Evolutionary conservation across 2,113 vertebrate genomes (phyloP).

Genomic region (Saccopteryx leptura): DNA sequence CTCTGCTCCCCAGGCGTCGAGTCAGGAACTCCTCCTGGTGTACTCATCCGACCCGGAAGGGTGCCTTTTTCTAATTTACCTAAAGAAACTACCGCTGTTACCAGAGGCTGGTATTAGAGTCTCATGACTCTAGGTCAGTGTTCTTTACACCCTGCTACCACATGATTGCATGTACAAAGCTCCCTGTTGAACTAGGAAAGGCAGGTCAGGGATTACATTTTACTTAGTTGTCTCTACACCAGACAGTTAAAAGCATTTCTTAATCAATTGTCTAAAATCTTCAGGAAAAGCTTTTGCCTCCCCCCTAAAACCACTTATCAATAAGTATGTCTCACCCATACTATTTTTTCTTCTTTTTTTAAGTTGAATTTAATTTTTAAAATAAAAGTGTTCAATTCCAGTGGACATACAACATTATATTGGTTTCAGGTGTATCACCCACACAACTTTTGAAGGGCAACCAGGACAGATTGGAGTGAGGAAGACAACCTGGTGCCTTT

Average conservation of each 20-base stretch:
- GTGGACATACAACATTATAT: neutral
- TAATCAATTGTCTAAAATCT: neutral
- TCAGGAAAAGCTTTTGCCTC: neutral
- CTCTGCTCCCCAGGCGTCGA: neutral
- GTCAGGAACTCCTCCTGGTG: neutral
- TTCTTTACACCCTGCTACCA: neutral
- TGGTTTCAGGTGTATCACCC: neutral
- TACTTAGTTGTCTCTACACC: neutral
- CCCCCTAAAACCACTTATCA: neutral
- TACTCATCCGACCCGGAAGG: neutral
- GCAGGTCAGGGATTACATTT: neutral
- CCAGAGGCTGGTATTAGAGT: neutral
- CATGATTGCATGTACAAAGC: neutral
- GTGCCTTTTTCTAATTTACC: neutral
- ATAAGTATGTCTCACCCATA: neutral
- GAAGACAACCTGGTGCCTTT: neutral
- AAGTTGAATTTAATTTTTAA: neutral
- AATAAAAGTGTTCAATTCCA: neutral
- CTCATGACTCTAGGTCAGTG: neutral
- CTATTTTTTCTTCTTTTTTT: neutral
- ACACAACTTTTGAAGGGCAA: neutral
- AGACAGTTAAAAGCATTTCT: neutral
- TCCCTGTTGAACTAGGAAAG: neutral
- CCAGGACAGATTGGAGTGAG: neutral
- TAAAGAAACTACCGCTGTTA: neutral